Evolutionary conservation across 2,113 vertebrate genomes (phyloP), one percentile per base, ranked within the genome.

Genomic region (Euleptes europaea): DNA sequence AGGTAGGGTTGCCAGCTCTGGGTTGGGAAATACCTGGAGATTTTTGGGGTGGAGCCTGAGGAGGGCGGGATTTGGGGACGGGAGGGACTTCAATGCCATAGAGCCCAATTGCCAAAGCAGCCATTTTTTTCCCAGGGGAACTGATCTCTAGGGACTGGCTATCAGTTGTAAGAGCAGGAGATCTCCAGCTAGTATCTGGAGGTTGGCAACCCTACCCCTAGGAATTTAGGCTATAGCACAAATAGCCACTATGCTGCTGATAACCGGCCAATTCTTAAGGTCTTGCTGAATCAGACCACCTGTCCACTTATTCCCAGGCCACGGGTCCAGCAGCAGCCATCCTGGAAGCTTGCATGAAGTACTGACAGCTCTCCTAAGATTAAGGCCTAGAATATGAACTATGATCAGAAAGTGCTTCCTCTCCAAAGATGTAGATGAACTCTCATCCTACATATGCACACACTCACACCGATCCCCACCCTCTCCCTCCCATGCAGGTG

Each of bases 401-500:
- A 15, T 31, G 4, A 57, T 19, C 23, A 79, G 38, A 47, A 78
- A 0, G 0, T 4, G 75, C 11, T 87, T 47, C 75, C 19, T 44
- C 38, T 63, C 67, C 49, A 47, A 63, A 65, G 23, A 79, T 82
- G 31, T 15, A 77, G 65, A 38, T 9, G 19, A 21, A 15, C 40
- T 71, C 26, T 38, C 63, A 65, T 8, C 66, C 49, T 47, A 38
- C 38, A 77, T 12, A 69, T 15, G 0, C 21, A 11, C 11, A 23
- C 6, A 12, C 12, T 1, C 35, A 76, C 77, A n/a, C 40, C 11
- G 60, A 72, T 71, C 77, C 31, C 54, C 42, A 72, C 69, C 76
- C 76, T 19, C 51, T 57, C 31, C 77, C 42, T 79, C 76, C 65
- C 40, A 65, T n/a, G 67, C 76, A 85, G 76, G 84, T 85, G 84